Base-by-base conservation (phyloP, 1,140 invertebrate species). In the Bombus sylvicola region DNA sequence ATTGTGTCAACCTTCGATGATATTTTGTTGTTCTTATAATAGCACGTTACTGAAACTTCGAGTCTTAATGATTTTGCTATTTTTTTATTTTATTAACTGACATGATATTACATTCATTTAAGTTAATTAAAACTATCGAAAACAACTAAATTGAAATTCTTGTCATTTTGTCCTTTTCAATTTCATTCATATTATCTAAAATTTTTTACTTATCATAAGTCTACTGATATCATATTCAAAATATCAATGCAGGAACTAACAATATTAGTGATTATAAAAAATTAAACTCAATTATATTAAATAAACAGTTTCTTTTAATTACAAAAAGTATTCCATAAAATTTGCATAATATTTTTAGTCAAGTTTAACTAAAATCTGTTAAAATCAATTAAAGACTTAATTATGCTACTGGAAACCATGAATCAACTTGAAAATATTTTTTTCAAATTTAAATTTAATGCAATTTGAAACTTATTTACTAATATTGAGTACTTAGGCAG, bases 1-100 rank as follows among this genome's bases (percentile, higher is more conserved):
- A 80, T 85, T 72, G 6, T 80, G n/a, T 64, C 83, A 80, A 77
- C 77, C 76, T 84, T 84, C 53, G 53, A 79, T 79, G 34, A 80
- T 85, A 72, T 85, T 80, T 80, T n/a, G 59, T 83, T 68, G 41
- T 47, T 68, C 28, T 76, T 28, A 75, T 41, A 13, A 37, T 64
- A 10, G 8, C 13, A 81, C 34, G 64, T 83, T 62, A 31, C 75
- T 31, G 25, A 74, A 37, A 66, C 18, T 73, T 66, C 4, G 18
- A 22, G 12, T 43, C 47, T 64, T 37, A 3, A 62, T 62, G 28
- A 39, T 76, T 75, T 83, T 34, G 39, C 59, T 39, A 62, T 28
- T 37, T 73, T 37, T 59, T 66, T 66, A 64, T 39, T 39, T 64
- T 37, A 53, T 47, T 80, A 69, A 53, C 25, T 43, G 41, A 59